A percentile compares a stretch with the other conserved stretches of the same genome.
Conservation (phyloP, 2,113 vertebrate species). For the Urocolius indicus region DNA sequence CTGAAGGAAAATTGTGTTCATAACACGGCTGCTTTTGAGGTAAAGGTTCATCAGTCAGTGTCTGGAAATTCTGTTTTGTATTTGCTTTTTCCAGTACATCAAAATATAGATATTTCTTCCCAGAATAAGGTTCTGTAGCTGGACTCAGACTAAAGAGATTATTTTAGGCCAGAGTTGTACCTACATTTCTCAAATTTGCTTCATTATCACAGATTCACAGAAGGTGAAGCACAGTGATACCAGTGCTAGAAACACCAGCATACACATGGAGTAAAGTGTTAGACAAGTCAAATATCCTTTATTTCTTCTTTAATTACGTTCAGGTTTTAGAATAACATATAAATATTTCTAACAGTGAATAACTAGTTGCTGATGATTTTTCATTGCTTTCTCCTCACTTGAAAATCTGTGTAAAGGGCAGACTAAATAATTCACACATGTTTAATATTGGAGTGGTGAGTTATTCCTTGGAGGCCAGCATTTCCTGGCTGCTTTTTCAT, state of each 20-base stretch:
- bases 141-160: not conserved
- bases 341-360: not conserved
- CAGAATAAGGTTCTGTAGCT: not conserved
- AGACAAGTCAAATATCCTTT: not conserved
- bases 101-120: not conserved
- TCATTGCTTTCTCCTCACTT: slow-evolving; percentile 7
- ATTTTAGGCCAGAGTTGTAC: not conserved
- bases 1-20: not conserved
- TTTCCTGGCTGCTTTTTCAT: slow-evolving; percentile 61
- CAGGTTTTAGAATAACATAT: not conserved
- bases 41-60: not conserved
- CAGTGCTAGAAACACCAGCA: not conserved
- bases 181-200: not conserved
- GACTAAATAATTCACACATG: slow-evolving; percentile 75
- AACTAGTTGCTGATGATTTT: not conserved
- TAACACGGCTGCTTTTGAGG: not conserved
- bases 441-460: slow-evolving; percentile 73
- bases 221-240: not conserved
- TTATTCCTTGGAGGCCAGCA: slow-evolving; percentile 66
- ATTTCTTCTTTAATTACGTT: not conserved
- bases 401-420: slow-evolving; percentile 38
- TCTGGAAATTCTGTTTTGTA: not conserved
- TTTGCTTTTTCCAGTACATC: not conserved
- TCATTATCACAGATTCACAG: not conserved
- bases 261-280: not conserved